A percentile compares a stretch with the other conserved stretches of the same genome.
phyloP scores from a whole-genome alignment of 2,888 invertebrate genomes.

The Diplolepis rosae region DNA sequence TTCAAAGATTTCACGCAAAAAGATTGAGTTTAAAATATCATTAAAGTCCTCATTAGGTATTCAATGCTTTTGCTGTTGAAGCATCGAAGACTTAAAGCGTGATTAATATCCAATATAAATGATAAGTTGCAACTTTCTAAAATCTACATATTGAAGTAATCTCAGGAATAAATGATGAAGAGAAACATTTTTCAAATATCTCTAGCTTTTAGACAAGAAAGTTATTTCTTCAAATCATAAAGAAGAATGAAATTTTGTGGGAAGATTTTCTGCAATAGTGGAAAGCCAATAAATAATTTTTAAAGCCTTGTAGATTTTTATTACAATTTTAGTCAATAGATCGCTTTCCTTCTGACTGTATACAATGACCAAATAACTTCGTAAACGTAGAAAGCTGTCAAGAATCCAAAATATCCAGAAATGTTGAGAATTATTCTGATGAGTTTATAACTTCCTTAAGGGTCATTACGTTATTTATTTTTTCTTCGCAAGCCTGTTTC shows the following conservation, averaged over 20 bases:
- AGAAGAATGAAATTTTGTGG: not conserved
- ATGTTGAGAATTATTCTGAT: constrained; percentile 40
- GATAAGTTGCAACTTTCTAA: constrained; percentile 22
- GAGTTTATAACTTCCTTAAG: constrained; percentile 56
- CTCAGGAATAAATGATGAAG: not conserved
- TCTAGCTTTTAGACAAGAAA: not conserved
- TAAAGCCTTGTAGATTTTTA: not conserved
- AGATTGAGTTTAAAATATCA: constrained; percentile 27
- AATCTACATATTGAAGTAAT: constrained; percentile 14
- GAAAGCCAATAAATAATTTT: not conserved
- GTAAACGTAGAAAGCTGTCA: constrained; percentile 45
- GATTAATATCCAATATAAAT: constrained; percentile 26
- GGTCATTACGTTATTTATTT: constrained; percentile 9
- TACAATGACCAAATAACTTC: too few species aligned
- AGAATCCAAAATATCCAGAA: not conserved
- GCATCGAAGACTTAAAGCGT: constrained; percentile 20
- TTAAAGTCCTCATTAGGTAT: constrained; percentile 28
- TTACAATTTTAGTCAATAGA: not conserved
- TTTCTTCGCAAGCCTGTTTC: not conserved
- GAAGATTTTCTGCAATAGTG: not conserved
- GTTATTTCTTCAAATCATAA: too few species aligned
- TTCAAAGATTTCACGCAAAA: constrained; percentile 18
- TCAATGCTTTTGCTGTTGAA: constrained; percentile 27
- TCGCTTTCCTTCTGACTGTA: not conserved
- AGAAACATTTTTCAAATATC: not conserved